Evolutionary conservation across 2,888 invertebrate species (phyloP), one percentile per base, ranked within the genome.

Genomic region (Iselma pallidipennis): DNA sequence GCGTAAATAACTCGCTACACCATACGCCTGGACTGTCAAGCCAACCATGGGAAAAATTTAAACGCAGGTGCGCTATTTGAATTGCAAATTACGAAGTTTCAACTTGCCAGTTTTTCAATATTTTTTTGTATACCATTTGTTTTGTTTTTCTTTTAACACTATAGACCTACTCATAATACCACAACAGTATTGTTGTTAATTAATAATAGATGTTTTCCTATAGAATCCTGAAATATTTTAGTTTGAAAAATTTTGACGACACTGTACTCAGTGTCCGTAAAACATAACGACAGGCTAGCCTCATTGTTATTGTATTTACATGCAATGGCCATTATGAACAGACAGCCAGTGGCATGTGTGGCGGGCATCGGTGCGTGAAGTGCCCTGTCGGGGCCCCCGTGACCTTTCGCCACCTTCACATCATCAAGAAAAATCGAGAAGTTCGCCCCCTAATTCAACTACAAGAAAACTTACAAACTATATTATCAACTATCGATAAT

Each of bases 341-440:
- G 74, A 71, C 73, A 74, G 80, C 74, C 77, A 76, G 74, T 77
- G 76, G 82, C 83, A 84, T 83, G 81, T 80, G 82, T 82, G 74
- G 71, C 83, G 82, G 83, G 80, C 82, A 85, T 82, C 84, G 84
- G 82, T 82, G 83, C 85, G 83, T 84, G 84, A 84, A 82, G 83
- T 80, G 83, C 84, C 84, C 84, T 84, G 84, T 82, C 79, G 78
- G 77, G 78, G 81, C 82, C 84, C 83, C 83, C 82, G 55, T 65
- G 66, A 66, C 66, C 66, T 66, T 66, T 66, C 58, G 60, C 64
- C 65, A 66, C 66, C 65, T 65, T 66, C 62, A 65, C 50, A 52
- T 45, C 37, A 48, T 42, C 56, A 48, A 14, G 7, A 37, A 6
- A 0, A 16, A 37, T 37, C 16, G n/a, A 37, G 16, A 37, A 37